Evolutionary conservation across 2,888 invertebrate species (phyloP).

Genomic region (Osedax frankpressi): DNA sequence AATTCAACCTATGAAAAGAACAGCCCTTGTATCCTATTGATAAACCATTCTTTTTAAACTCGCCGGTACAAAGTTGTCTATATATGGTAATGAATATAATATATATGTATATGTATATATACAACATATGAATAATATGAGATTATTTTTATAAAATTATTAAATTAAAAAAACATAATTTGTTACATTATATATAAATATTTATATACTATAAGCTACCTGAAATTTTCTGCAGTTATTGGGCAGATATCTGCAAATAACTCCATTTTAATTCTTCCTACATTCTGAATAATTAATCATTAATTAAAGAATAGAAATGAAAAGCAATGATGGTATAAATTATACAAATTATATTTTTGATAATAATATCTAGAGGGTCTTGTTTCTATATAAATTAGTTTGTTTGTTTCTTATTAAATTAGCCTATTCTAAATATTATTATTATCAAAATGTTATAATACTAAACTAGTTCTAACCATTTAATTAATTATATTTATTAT

Average conservation of each 20-base stretch:
- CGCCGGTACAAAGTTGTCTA: slow-evolving; percentile 94
- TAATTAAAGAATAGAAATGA: too few species aligned
- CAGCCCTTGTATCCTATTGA: slow-evolving; percentile 91
- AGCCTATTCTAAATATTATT: too few species aligned
- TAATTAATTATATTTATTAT: too few species aligned
- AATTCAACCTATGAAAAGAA: slow-evolving; percentile 64
- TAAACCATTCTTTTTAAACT: slow-evolving; percentile 85
- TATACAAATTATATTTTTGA: too few species aligned
- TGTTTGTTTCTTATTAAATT: too few species aligned
- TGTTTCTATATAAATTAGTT: too few species aligned
- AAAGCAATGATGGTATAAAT: too few species aligned
- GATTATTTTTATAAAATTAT: background rate
- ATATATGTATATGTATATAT: background rate
- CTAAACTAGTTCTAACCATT: too few species aligned
- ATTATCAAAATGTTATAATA: too few species aligned
- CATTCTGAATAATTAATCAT: too few species aligned
- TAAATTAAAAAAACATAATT: background rate
- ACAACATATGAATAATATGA: slow-evolving; percentile 8
- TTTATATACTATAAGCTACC: slow-evolving; percentile 32
- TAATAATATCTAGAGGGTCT: too few species aligned
- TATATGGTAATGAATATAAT: background rate
- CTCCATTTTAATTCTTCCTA: slow-evolving; percentile 93
- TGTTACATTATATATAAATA: background rate
- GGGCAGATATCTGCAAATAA: slow-evolving; percentile 91
- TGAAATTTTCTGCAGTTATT: slow-evolving; percentile 87